Base-by-base conservation (phyloP, 2,113 vertebrate genomes). In the Takifugu bimaculatus region DNA sequence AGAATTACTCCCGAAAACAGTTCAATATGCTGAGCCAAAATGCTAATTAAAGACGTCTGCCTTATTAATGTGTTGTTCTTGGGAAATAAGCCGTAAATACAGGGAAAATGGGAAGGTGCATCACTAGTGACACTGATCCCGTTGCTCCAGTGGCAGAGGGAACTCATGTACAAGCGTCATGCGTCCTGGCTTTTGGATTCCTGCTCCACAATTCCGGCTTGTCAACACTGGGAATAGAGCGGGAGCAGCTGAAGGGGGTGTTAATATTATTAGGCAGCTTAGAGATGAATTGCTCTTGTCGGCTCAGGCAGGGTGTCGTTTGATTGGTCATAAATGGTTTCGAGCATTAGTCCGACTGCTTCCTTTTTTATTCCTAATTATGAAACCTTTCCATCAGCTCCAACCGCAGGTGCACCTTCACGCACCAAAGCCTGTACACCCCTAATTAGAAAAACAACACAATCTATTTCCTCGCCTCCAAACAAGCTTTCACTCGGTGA, bases 311-410 rank as follows among this genome's bases (percentile, higher is more conserved):
- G 44, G 44, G 14, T 45, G 44, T 39, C 9, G 14, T 45, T 45
- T 15, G 52, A 69, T 57, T 52, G 13, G 15, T 58, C 26, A 15
- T 61, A 70, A 55, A 15, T 70, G 54, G 50, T 66, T 57, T 26
- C 42, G 43, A 35, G 42, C 53, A 62, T 11, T 14, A 50, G 9
- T 54, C 53, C 52, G 55, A 43, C 51, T 52, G 47, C 25, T 29
- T 20, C 20, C 20, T 20, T 20, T n/a, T 59, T 45, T 55, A 42
- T 43, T 42, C 25, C 11, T 43, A 35, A 13, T 15, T n/a, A 48
- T 48, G 25, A 39, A 52, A 26, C 13, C 13, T 60, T n/a, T 50
- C 43, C 25, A 39, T 54, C 50, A 3, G 14, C 3, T 32, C 6
- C 15, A 15, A 14, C 26, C 26, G n/a, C 20, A 26, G 56, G 27